Base-by-base conservation (phyloP, 2,113 vertebrate genomes). In the Lagopus leucura region DNA sequence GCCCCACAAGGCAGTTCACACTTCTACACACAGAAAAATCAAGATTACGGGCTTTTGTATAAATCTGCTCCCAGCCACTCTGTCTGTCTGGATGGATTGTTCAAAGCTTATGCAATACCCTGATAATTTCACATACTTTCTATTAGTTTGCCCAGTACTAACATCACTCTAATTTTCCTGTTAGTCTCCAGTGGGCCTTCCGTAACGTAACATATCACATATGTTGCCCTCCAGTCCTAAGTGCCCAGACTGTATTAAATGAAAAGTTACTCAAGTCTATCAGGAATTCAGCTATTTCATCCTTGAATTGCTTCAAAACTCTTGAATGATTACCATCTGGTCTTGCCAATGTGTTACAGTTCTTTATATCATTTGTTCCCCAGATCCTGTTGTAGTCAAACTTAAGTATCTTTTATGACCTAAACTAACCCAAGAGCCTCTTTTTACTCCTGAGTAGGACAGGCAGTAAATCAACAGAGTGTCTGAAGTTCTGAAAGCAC, bases 311-410 rank as follows among this genome's bases (percentile, higher is more conserved):
- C 61, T 80, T 79, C 74, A 92, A 75, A 75, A 75, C 74, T 89
- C 70, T 71, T 84, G 81, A 94, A 82, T 94, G 90, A 94, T 89
- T 87, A 89, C 92, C 92, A 94, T 94, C 88, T 95, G 90, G 65
- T 87, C 84, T 82, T 82, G 52, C 57, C 65, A 95, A 89, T 45
- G 57, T 91, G 77, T 74, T 83, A 8, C 80, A 66, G 60, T 54
- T 92, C 89, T 66, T 81, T 77, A 63, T 43, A 70, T 81, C 32
- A n/a, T 84, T 92, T 86, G 61, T 79, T n/a, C 30, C 32, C 36
- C 40, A 71, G 84, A 25, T 65, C 38, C 65, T 89, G 83, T 54
- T 95, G 42, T 45, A 81, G 30, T 81, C 61, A 24, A 48, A 67
- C 70, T 84, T 70, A 19, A 36, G 38, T 42, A 58, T 78, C 38